A percentile compares a stretch with the other conserved stretches of the same genome.
Conservation (phyloP, 2,113 vertebrate genomes). For the Camelus bactrianus region DNA sequence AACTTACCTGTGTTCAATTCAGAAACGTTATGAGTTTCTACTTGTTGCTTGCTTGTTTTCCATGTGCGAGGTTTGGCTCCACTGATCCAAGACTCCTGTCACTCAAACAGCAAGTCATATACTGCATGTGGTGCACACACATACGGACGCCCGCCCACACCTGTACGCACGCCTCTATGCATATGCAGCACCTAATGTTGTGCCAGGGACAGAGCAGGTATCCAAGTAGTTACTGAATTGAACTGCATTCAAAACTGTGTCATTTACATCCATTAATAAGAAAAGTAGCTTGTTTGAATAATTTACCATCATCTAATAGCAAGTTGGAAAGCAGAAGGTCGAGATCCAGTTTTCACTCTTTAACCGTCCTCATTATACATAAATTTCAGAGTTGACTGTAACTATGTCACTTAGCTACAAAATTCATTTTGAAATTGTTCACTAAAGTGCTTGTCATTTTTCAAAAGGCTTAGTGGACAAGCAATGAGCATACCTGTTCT, state of each 20-base stretch:
- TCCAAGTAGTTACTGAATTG: background rate
- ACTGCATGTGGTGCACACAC: background rate
- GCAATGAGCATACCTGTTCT: background rate
- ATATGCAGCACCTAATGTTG: background rate
- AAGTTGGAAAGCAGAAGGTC: background rate
- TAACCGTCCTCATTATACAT: background rate
- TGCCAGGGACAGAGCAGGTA: background rate
- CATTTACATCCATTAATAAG: background rate
- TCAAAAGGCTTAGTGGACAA: background rate
- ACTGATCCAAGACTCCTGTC: background rate
- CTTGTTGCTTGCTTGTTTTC: background rate
- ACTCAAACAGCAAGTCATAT: background rate
- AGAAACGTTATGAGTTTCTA: background rate
- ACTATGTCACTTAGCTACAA: background rate
- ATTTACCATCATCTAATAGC: background rate
- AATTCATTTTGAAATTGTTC: background rate
- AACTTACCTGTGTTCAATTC: background rate
- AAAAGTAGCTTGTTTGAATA: constrained; percentile 17
- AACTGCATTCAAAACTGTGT: constrained; percentile 5
- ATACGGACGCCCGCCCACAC: background rate
- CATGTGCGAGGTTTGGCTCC: background rate
- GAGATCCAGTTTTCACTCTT: background rate
- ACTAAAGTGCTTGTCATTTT: background rate
- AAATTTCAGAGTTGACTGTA: background rate
- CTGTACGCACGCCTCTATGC: background rate